A percentile compares a stretch with the other conserved stretches of the same genome.
Conservation (phyloP, 2,797 vertebrate genomes). For the Hippoglossus hippoglossus region DNA sequence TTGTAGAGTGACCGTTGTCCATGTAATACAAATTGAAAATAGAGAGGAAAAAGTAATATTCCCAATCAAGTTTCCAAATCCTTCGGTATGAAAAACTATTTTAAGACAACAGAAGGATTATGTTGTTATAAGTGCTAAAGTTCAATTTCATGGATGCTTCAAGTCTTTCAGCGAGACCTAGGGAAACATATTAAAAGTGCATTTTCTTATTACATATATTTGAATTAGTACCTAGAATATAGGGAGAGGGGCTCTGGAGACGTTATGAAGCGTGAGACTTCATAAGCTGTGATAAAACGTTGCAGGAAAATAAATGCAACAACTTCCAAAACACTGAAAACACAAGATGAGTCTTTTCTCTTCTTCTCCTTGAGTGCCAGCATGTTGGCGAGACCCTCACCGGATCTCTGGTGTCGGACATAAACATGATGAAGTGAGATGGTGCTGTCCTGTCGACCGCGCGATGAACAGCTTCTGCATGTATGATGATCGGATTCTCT, state of each 20-base stretch:
- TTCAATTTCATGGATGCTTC: slow-evolving; percentile 77
- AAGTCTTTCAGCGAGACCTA: slow-evolving; percentile 74
- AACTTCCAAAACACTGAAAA: slow-evolving; percentile 68
- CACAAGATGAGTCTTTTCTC: slow-evolving; percentile 67
- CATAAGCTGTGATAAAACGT: slow-evolving; percentile 43
- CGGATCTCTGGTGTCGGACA: slow-evolving; percentile 37
- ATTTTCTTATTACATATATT: slow-evolving; percentile 71
- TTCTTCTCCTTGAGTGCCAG: slow-evolving; percentile 53
- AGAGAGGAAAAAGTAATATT: slow-evolving; percentile 49
- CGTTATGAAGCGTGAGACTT: slow-evolving; percentile 43
- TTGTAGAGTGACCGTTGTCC: slow-evolving; percentile 51
- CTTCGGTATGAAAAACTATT: slow-evolving; percentile 60
- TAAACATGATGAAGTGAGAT: slow-evolving; percentile 39
- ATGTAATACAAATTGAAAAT: slow-evolving; percentile 41
- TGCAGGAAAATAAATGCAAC: slow-evolving; percentile 63
- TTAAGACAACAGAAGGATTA: slow-evolving; percentile 71
- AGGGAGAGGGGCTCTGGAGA: slow-evolving; percentile 22
- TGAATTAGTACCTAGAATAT: slow-evolving; percentile 71
- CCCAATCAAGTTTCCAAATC: slow-evolving; percentile 63
- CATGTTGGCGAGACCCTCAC: slow-evolving; percentile 53
- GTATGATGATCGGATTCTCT: slow-evolving; percentile 52
- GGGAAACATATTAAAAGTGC: slow-evolving; percentile 84
- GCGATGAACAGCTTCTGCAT: slow-evolving; percentile 27
- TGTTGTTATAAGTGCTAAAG: slow-evolving; percentile 81
- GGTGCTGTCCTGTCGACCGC: slow-evolving; percentile 18